Base-by-base conservation (phyloP, 2,113 vertebrate genomes). In the Pseudopodoces humilis region DNA sequence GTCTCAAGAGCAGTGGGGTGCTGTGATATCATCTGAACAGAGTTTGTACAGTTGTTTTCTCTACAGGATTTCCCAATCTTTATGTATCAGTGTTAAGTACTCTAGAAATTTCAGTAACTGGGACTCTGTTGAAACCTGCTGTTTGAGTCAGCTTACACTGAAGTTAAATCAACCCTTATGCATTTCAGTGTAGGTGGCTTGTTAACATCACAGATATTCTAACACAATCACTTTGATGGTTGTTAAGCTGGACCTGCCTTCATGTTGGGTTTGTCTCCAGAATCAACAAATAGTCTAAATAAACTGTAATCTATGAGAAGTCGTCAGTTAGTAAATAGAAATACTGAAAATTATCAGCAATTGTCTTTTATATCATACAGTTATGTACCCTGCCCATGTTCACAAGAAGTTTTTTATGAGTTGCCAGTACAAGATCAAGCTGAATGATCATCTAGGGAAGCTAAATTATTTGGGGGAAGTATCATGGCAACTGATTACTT, bases 21-120 rank as follows among this genome's bases (percentile, higher is more conserved):
- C 88, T 75, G 25, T 78, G 86, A 92, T 65, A 75, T 82, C 76
- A 95, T 95, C 72, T 49, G 52, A 86, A 88, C 0, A 0, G 80
- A 68, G 69, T 81, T 83, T 64, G 69, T 65, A 78, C 76, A 82
- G 47, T 94, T 93, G 56, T 79, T 93, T 92, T 68, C 68, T 88
- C 72, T n/a, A 44, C 30, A 28, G 22, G 64, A 78, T 70, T 81
- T 93, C 64, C 53, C 70, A 78, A 28, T 63, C 55, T 86, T 71
- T 56, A 59, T 52, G 47, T 12, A 90, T 53, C 46, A 50, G 30
- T 28, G 56, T 0, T 0, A 13, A 68, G 77, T 28, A 43, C 30
- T 78, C 47, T 37, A 92, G 55, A 92, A 74, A 88, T 44, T 81
- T 86, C 64, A 94, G 63, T n/a, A 62, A 35, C 43, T 41, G 71